Conservation (phyloP, 2,888 invertebrate genomes). For the Eupithecia centaureata region DNA sequence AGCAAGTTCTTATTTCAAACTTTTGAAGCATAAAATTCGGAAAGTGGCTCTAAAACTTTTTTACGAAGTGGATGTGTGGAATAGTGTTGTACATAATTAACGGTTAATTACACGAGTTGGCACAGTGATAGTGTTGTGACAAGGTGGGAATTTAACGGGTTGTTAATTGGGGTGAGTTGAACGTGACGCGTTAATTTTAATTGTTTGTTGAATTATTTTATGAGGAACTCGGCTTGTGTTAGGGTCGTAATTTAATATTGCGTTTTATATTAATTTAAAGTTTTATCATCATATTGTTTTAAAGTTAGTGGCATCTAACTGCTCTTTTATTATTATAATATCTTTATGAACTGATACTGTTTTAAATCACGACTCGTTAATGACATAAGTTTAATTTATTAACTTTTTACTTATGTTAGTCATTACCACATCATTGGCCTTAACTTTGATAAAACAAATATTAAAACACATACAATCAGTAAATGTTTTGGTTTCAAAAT, state of each 20-base stretch:
- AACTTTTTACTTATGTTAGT: no score
- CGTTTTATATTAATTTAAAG: neutral
- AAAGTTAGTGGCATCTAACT: no score
- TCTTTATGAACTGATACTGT: neutral
- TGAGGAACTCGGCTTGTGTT: neutral
- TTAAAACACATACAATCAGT: no score
- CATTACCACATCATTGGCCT: no score
- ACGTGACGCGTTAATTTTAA: constrained; percentile 17
- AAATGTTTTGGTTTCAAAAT: no score
- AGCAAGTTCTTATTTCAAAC: constrained; percentile 32
- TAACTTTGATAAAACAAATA: no score
- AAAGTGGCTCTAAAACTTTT: constrained; percentile 33
- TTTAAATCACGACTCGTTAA: no score
- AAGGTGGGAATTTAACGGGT: constrained; percentile 28
- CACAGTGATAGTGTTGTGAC: constrained; percentile 36
- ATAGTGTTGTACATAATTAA: constrained; percentile 39
- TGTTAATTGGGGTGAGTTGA: constrained; percentile 34
- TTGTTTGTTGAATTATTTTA: constrained; percentile 16
- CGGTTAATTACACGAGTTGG: constrained; percentile 35
- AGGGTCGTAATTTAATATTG: neutral
- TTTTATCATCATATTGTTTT: neutral
- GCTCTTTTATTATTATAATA: no score
- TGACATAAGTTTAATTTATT: no score
- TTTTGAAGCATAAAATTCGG: constrained; percentile 10
- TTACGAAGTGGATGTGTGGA: constrained; percentile 33